phyloP scores from a whole-genome alignment of 2,888 invertebrate species.

The Drosophila anomalata region DNA sequence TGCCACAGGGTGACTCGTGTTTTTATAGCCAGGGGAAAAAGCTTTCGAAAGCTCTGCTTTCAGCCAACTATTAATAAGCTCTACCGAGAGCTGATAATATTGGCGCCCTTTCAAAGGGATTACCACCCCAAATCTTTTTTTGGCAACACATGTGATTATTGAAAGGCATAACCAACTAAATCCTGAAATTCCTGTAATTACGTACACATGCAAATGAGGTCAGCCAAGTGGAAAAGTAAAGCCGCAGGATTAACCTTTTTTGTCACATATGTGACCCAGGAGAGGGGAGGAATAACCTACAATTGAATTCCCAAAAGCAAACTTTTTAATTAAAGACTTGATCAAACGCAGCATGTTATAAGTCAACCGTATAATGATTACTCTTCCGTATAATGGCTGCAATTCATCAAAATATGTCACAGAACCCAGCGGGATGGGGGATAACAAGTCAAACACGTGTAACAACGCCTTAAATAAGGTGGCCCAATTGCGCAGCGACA shows the following conservation, averaged over 20 bases:
- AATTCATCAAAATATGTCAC: slow-evolving; percentile 49
- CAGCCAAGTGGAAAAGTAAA: slow-evolving; percentile 52
- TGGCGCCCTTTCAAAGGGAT: slow-evolving; percentile 4
- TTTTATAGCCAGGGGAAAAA: not conserved
- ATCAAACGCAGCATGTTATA: slow-evolving; percentile 18
- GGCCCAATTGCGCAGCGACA: slow-evolving; percentile 16
- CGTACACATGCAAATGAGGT: slow-evolving; percentile 49
- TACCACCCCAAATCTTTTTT: not conserved
- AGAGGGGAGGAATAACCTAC: slow-evolving; percentile 47
- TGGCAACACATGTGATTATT: slow-evolving; percentile 14
- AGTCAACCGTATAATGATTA: slow-evolving; percentile 12
- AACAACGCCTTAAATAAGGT: slow-evolving; percentile 27
- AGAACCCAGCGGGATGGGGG: slow-evolving; percentile 34
- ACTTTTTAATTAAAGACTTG: slow-evolving; percentile 66
- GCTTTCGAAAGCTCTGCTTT: slow-evolving; percentile 4
- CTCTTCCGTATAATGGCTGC: slow-evolving; percentile 36
- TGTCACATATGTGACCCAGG: slow-evolving; percentile 55
- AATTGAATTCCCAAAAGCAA: slow-evolving; percentile 66
- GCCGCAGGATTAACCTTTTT: slow-evolving; percentile 71
- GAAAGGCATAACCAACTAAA: slow-evolving; percentile 8
- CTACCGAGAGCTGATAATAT: not conserved
- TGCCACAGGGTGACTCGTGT: slow-evolving; percentile 2
- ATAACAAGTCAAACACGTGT: slow-evolving; percentile 24
- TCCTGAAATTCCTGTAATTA: slow-evolving; percentile 20
- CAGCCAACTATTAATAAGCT: not conserved